phyloP scores from a whole-genome alignment of 2,113 vertebrate genomes.

The Pomatostomus ruficeps region DNA sequence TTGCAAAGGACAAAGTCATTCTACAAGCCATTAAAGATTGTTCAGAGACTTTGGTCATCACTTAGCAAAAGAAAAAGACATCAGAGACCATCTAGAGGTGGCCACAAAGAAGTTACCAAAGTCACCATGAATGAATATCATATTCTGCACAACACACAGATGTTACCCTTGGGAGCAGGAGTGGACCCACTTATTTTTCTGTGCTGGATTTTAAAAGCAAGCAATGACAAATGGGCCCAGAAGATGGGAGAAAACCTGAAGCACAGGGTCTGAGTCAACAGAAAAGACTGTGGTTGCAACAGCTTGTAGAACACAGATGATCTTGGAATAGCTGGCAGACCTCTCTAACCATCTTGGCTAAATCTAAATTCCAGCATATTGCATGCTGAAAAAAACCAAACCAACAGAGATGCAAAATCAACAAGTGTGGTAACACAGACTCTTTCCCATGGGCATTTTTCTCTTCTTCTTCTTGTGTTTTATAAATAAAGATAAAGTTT shows the following conservation, averaged over 20 bases:
- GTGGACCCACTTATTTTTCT: not conserved
- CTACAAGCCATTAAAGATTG: not conserved
- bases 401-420: not conserved
- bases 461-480: no score
- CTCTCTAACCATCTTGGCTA: not conserved
- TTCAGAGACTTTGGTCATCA: not conserved
- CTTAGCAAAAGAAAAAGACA: not conserved
- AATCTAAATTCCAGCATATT: not conserved
- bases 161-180: not conserved
- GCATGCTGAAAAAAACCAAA: not conserved
- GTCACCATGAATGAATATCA: accelerated
- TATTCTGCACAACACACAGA: not conserved
- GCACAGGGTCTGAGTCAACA: not conserved
- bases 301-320: not conserved
- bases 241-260: not conserved
- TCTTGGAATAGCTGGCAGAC: not conserved
- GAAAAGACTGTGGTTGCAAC: not conserved
- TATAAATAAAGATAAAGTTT: no score
- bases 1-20: not conserved
- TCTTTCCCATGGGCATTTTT: no score
- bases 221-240: not conserved
- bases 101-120: not conserved
- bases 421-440: no score
- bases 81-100: not conserved
- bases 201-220: not conserved